A percentile compares a stretch with the other conserved stretches of the same genome.
Evolutionary conservation across 1,140 invertebrate genomes (phyloP).

Genomic region (Fopius arisanus): DNA sequence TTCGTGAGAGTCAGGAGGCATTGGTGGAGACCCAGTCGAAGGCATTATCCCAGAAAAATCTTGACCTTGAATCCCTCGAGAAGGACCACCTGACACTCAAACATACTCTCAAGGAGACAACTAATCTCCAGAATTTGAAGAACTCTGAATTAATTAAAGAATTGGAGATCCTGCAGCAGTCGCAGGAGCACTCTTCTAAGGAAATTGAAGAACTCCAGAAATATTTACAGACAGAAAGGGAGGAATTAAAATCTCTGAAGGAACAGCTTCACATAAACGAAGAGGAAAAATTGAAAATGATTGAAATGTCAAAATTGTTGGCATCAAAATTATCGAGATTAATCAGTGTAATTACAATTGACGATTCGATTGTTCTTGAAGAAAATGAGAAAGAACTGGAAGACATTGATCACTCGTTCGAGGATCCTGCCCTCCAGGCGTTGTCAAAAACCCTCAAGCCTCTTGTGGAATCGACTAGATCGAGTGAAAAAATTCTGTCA

Average conservation of each 20-base stretch:
- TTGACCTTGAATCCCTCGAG: conserved; percentile 33
- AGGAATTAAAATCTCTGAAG: neutral
- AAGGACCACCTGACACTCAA: conserved; percentile 32
- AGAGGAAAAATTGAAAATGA: neutral
- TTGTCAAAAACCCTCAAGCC: neutral
- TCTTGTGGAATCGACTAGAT: neutral
- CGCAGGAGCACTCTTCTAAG: neutral
- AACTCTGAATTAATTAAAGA: conserved; percentile 31
- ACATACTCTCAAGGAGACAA: neutral
- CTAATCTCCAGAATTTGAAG: conserved; percentile 21
- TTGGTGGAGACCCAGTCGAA: conserved; percentile 45
- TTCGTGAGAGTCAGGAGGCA: conserved; percentile 44
- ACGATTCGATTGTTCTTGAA: neutral
- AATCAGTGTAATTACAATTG: neutral
- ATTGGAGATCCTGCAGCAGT: conserved; percentile 34
- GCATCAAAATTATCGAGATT: neutral
- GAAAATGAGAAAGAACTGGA: neutral
- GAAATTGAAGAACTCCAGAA: neutral
- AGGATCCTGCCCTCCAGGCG: neutral
- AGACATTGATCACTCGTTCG: neutral
- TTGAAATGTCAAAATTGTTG: neutral
- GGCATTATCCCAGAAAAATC: conserved; percentile 43
- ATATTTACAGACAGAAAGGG: neutral
- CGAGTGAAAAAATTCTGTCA: neutral
- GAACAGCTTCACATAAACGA: neutral